These are phyloP conservation scores for Dromaius novaehollandiae DNA, from an alignment of 2,113 vertebrate genomes.

Conservation along the genomic window DNA sequence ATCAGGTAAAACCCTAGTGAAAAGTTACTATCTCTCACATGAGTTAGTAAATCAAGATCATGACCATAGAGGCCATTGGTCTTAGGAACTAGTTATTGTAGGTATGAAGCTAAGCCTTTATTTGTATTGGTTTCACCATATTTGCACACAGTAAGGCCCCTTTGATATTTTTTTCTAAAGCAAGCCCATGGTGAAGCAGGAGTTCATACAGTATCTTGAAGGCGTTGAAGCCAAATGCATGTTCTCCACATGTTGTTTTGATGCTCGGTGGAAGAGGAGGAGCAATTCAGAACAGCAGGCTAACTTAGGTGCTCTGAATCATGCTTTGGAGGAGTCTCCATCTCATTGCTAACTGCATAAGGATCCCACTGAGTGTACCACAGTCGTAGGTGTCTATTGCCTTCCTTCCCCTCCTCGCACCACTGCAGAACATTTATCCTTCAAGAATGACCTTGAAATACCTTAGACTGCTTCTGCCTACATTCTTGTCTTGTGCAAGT, in stretches of 20 bases:
- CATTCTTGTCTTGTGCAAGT: background rate
- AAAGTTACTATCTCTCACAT: background rate
- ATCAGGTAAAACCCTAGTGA: background rate
- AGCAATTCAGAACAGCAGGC: background rate
- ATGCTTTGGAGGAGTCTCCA: background rate
- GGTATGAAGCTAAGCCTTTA: background rate
- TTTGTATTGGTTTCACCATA: background rate
- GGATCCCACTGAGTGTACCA: background rate
- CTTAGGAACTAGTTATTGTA: background rate
- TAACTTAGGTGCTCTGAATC: background rate
- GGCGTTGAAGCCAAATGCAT: background rate
- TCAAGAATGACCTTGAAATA: background rate
- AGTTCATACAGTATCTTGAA: background rate
- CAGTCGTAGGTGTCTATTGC: background rate
- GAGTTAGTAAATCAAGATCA: background rate
- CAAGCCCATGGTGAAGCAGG: background rate
- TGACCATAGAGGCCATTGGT: background rate
- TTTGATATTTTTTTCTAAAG: background rate
- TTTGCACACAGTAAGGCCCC: background rate
- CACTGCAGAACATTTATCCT: background rate
- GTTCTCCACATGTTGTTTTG: background rate
- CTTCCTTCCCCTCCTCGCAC: background rate
- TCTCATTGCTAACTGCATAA: background rate
- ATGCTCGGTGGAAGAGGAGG: background rate
- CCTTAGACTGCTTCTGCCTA: background rate